Evolutionary conservation across 1,140 invertebrate genomes (phyloP).

Genomic region (Hylyphantes graminicola): DNA sequence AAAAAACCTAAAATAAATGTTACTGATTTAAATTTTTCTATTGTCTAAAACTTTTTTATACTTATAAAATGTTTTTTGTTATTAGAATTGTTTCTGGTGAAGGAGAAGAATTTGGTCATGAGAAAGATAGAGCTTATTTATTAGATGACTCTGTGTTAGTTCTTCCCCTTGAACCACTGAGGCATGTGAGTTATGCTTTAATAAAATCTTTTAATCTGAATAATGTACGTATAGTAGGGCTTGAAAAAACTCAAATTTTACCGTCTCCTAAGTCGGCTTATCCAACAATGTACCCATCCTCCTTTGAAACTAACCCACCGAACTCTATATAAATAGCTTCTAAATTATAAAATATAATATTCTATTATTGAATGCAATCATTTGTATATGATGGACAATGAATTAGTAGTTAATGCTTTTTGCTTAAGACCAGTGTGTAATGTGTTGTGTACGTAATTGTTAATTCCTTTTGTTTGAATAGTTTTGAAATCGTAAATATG

Average conservation of each 20-base stretch:
- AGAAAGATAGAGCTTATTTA: constrained; percentile 80
- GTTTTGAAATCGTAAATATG: no score
- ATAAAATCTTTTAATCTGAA: background rate
- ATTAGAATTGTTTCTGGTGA: constrained; percentile 82
- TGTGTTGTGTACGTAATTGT: no score
- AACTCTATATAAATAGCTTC: background rate
- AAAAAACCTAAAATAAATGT: no score
- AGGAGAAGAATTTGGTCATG: constrained; percentile 81
- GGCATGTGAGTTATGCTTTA: constrained; percentile 44
- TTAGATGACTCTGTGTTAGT: constrained; percentile 85
- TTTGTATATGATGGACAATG: no score
- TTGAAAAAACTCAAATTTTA: background rate
- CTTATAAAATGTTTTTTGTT: constrained; percentile 55
- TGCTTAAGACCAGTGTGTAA: no score
- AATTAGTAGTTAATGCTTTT: no score
- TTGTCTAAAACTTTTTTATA: no score
- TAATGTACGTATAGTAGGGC: background rate
- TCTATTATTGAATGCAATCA: background rate
- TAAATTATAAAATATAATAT: background rate
- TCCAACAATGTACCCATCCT: no score
- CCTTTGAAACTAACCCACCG: no score
- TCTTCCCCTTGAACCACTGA: constrained; percentile 81
- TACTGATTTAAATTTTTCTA: no score
- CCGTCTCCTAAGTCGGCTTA: no score
- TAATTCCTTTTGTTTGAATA: no score